A percentile compares a stretch with the other conserved stretches of the same genome.
These are phyloP conservation scores for Tachina fera DNA, from an alignment of 2,888 invertebrate species.

Conservation along the genomic window DNA sequence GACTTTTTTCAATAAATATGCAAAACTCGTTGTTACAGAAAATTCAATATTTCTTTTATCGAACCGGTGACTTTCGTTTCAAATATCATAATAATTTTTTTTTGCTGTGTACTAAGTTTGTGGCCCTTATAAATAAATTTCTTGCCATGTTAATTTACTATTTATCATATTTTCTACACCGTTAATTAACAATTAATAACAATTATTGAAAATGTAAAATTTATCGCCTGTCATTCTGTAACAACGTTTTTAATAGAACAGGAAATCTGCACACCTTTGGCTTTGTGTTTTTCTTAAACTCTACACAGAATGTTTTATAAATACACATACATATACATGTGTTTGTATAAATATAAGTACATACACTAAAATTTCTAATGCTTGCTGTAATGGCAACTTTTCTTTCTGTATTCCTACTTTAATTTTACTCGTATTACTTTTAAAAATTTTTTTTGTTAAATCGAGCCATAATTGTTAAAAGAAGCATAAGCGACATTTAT, in stretches of 20 bases:
- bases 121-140: conserved; percentile 12
- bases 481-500: too few relatives aligned
- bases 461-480: too few relatives aligned
- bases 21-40: too few relatives aligned
- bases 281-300: not conserved
- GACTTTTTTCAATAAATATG: too few relatives aligned
- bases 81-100: too few relatives aligned
- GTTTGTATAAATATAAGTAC: too few relatives aligned
- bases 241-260: conserved; percentile 19
- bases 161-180: conserved; percentile 70
- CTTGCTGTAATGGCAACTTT: too few relatives aligned
- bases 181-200: conserved; percentile 74
- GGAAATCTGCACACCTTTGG: not conserved
- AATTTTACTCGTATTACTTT: too few relatives aligned
- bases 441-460: too few relatives aligned
- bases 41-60: too few relatives aligned
- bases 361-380: conserved; percentile 15
- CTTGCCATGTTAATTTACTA: conserved; percentile 63
- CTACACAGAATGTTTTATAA: not conserved
- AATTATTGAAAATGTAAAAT: conserved; percentile 70
- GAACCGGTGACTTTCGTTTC: not conserved
- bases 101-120: not conserved
- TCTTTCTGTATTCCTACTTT: too few relatives aligned
- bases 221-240: conserved; percentile 66
- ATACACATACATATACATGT: too few relatives aligned